Evolutionary conservation across 2,113 vertebrate genomes (phyloP).

Genomic region (Neogale vison): DNA sequence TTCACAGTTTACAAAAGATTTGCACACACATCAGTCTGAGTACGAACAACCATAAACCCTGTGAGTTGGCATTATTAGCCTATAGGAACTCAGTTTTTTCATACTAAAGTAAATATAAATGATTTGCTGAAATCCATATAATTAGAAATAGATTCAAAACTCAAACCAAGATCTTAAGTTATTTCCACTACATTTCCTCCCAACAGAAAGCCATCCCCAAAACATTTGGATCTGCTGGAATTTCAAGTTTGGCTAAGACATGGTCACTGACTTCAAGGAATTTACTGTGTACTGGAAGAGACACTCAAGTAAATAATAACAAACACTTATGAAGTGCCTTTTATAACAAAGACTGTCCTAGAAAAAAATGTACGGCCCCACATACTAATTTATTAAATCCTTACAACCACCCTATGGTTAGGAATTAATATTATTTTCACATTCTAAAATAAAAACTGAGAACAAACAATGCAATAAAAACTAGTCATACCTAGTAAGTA

Average conservation of each 20-base stretch:
- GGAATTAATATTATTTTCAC: not conserved
- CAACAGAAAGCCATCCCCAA: not conserved
- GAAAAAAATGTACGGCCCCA: not conserved
- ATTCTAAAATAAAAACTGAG: not conserved
- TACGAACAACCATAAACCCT: not conserved
- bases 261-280: not conserved
- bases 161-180: not conserved
- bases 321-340: not conserved
- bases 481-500: not conserved
- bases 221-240: not conserved
- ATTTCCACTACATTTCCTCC: not conserved
- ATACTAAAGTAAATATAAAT: constrained; percentile 3
- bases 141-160: not conserved
- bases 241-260: not conserved
- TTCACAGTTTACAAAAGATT: not conserved
- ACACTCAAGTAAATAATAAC: not conserved
- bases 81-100: not conserved
- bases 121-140: not conserved
- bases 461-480: not conserved
- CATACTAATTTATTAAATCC: not conserved
- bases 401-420: not conserved
- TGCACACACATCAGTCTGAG: not conserved
- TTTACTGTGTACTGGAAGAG: not conserved
- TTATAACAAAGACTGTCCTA: not conserved
- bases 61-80: not conserved